Percentiles rank a stretch among this genome's conserved stretches.
Evolutionary conservation across 2,797 vertebrate species (phyloP).

Genomic region (Acipenser oxyrinchus): DNA sequence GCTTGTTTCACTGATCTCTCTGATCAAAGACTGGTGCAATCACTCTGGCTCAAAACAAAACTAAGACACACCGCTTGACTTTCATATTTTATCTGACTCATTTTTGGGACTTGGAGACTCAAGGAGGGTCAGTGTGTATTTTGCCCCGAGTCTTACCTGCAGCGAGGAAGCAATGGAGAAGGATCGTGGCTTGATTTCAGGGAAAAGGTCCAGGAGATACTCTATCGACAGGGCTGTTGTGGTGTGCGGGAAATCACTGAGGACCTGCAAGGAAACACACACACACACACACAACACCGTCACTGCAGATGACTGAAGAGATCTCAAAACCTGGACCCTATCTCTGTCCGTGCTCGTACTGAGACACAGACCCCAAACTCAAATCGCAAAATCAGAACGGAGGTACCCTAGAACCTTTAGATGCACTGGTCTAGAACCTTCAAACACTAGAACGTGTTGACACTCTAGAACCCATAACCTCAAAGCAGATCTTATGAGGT

Average conservation of each 20-base stretch:
- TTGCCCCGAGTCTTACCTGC: slow-evolving; percentile 52
- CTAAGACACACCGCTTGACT: neutral
- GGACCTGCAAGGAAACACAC: slow-evolving; percentile 48
- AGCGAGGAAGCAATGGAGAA: slow-evolving; percentile 89
- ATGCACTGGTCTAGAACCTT: too few species aligned
- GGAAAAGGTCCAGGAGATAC: slow-evolving; percentile 83
- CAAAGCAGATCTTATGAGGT: neutral
- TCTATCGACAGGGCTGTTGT: slow-evolving; percentile 59
- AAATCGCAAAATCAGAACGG: neutral
- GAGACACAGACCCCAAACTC: neutral
- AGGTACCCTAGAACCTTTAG: too few species aligned
- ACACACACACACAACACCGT: neutral
- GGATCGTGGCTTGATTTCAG: slow-evolving; percentile 78
- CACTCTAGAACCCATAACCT: too few species aligned
- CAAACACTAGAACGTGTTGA: too few species aligned
- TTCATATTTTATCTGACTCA: neutral
- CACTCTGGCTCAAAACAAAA: too few species aligned
- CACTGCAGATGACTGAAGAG: neutral
- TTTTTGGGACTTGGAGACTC: neutral
- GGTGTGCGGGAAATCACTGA: slow-evolving; percentile 81
- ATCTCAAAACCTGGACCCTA: neutral
- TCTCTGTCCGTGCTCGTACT: neutral
- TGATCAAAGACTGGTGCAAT: neutral
- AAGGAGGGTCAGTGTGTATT: neutral
- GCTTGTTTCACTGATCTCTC: neutral